These are phyloP conservation scores for Corythaixoides concolor DNA, from an alignment of 2,113 vertebrate species.

Conservation along the genomic window DNA sequence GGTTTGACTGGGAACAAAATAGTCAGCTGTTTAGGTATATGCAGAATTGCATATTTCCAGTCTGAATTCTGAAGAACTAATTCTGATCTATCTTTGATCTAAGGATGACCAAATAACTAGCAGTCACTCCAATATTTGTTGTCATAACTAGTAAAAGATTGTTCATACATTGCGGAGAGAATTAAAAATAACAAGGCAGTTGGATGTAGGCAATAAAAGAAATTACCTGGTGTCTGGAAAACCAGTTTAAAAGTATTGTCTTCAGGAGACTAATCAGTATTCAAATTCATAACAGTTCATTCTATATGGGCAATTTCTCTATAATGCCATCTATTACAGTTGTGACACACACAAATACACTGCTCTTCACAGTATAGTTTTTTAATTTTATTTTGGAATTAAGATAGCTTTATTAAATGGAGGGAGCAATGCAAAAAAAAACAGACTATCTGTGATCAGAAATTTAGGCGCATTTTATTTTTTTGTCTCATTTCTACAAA, in stretches of 20 bases:
- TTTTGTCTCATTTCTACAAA: background rate
- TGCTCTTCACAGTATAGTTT: background rate
- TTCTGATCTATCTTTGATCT: background rate
- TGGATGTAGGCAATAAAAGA: background rate
- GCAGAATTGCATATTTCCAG: background rate
- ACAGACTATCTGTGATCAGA: background rate
- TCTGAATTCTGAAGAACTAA: background rate
- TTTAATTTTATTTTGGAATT: background rate
- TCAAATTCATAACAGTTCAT: background rate
- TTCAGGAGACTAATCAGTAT: background rate
- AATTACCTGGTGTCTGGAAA: background rate
- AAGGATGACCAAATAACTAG: background rate
- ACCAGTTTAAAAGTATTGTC: background rate
- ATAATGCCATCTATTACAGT: rapidly evolving
- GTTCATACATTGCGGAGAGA: background rate
- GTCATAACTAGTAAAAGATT: background rate
- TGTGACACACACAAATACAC: background rate
- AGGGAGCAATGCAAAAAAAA: background rate
- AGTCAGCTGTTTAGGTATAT: background rate
- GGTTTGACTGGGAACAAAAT: background rate
- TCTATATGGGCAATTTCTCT: background rate
- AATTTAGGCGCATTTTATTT: background rate
- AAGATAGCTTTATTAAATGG: background rate
- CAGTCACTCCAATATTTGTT: background rate
- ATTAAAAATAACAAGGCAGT: background rate